Evolutionary conservation across 2,113 vertebrate species (phyloP), one percentile per base, ranked within the genome.

Genomic region (Xiphophorus maculatus): DNA sequence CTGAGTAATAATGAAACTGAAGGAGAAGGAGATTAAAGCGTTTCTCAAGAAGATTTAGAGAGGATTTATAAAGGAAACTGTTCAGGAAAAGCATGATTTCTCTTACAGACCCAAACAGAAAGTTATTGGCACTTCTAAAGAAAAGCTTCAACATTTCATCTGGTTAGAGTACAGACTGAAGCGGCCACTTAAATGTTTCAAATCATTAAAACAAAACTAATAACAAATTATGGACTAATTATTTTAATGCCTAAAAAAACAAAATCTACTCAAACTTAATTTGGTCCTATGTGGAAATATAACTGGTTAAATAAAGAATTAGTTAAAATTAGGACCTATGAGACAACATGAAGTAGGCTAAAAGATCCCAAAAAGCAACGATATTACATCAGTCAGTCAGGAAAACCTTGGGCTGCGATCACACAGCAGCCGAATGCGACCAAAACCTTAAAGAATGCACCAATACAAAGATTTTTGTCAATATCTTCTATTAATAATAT

Each of bases 1-100:
- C 11, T 73, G 69, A 77, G 87, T 54, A 71, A 62, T 33, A 67
- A 19, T 0, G 14, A n/a, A 61, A 12, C 63, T 32, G 27, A 30
- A 14, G 3, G 28, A 30, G 82, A 84, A 0, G 25, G 54, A 28
- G 0, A 32, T 62, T 15, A 19, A 19, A 48, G 10, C 72, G 28
- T 42, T 60, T 76, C 44, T 62, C 11, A n/a, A 62, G 70, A 81
- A 66, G 76, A 54, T 27, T 37, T 37, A 37, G 10, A 58, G 6
- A 0, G 27, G 40, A 40, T 44, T 68, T 73, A 2, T 54, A 48
- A 12, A 2, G 30, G n/a, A 5, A 58, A 17, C 29, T 22, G 9
- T 25, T 25, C 51, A 58, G 51, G 25, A 58, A 25, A 58, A 58
- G 22, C 7, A 58, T 9, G 25, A 51, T 44, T 44, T 44, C 42